Evolutionary conservation across 2,113 vertebrate species (phyloP).

Genomic region (Rafetus swinhoei): DNA sequence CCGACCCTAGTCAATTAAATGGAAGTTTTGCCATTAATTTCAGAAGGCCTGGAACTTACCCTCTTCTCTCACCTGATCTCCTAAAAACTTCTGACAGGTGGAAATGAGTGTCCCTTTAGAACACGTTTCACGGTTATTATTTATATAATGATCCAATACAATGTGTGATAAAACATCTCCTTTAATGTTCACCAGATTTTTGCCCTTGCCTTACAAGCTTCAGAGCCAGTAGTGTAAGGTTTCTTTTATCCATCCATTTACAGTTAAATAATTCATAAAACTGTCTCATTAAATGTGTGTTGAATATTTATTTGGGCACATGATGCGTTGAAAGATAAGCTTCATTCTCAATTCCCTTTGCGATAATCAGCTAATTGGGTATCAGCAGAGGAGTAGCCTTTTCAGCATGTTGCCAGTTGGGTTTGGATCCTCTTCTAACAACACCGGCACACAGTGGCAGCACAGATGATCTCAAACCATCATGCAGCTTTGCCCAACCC

Average conservation of each 20-base stretch:
- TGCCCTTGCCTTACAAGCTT: conserved; percentile 58
- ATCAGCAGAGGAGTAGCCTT: conserved; percentile 59
- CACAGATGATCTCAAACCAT: background rate
- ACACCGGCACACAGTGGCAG: background rate
- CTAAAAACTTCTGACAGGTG: background rate
- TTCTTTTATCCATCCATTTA: conserved; percentile 63
- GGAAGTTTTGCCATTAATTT: background rate
- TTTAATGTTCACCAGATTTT: conserved; percentile 42
- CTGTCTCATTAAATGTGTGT: conserved; percentile 74
- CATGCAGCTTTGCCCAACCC: background rate
- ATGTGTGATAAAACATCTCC: conserved; percentile 15
- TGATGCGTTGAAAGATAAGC: conserved; percentile 74
- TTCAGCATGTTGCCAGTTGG: conserved; percentile 4
- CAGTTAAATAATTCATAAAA: conserved; percentile 77
- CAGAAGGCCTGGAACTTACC: background rate
- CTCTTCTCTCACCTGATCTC: rapidly evolving
- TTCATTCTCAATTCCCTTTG: conserved; percentile 78
- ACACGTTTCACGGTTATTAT: background rate
- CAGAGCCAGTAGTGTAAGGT: background rate
- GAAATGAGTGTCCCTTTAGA: background rate
- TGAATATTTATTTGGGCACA: conserved; percentile 76
- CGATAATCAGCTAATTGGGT: conserved; percentile 76
- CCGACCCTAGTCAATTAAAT: background rate
- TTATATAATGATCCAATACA: conserved; percentile 48
- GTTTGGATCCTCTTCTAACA: background rate